Base-by-base conservation (phyloP, 2,113 vertebrate species). In the Cygnus buccinator region DNA sequence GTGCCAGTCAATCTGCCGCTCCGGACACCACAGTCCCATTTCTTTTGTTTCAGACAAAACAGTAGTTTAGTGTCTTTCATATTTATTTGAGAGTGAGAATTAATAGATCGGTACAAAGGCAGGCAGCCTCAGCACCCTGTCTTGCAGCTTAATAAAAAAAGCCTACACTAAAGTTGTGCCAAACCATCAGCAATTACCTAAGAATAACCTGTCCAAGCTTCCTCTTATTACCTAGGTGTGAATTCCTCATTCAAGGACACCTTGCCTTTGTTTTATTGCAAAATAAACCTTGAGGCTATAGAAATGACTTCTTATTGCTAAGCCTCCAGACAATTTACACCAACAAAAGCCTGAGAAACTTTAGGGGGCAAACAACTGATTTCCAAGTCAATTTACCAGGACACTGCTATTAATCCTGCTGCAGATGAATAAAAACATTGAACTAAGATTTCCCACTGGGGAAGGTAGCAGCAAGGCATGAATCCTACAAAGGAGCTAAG, bases 41-140 rank as follows among this genome's bases (percentile, higher is more conserved):
- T 61, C 72, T 86, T 90, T 91, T 93, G 89, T 89, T 87, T 75
- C 14, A 75, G n/a, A 54, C n/a, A 66, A 81, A 90, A 72, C 46
- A 84, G 61, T 48, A 68, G 33, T 72, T 93, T 43, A 44, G 39
- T 66, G 54, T 73, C 59, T 84, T 84, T 43, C 37, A 8, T 72
- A 35, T 70, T 76, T 90, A 73, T 88, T 90, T 85, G 44, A 68
- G 17, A 93, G 68, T 63, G 33, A 67, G 28, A 76, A 86, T 71
- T 41, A 55, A 77, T 16, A 65, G 52, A 41, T 7, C 28, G 29
- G 72, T 55, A 68, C 21, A 79, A 87, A 78, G 65, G 9, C 39
- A 81, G n/a, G 62, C 39, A 74, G 48, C 25, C 20, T 86, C 46
- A 43, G 37, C 31, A 57, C 8, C 16, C 19, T 67, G 66, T 54